Percentiles rank a stretch among this genome's conserved stretches.
phyloP scores from a whole-genome alignment of 2,797 vertebrate genomes.

The Babyrousa celebensis region DNA sequence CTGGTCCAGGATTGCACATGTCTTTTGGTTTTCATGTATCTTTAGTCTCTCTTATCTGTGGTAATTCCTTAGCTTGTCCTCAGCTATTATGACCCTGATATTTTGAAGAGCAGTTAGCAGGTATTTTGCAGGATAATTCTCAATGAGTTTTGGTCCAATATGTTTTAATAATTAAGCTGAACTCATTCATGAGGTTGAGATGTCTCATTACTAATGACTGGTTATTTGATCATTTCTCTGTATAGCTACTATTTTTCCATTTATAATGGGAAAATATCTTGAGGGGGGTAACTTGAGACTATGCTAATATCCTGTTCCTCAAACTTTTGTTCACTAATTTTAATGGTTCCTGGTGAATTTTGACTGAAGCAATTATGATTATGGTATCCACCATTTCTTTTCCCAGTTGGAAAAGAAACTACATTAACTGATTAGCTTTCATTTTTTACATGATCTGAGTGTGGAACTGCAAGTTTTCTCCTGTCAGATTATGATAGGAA shows the following conservation, averaged over 20 bases:
- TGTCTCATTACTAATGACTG: neutral
- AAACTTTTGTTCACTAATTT: constrained; percentile 1
- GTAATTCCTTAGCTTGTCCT: neutral
- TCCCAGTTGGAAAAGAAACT: neutral
- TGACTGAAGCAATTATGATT: neutral
- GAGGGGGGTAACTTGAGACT: neutral
- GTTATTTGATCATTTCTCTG: neutral
- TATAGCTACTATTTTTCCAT: neutral
- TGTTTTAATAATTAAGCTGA: neutral
- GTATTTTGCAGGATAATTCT: neutral
- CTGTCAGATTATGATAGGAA: neutral
- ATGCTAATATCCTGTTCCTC: neutral
- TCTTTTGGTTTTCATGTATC: neutral
- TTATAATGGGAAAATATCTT: neutral
- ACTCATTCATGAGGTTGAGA: neutral
- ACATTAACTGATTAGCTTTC: neutral
- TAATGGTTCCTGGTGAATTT: neutral
- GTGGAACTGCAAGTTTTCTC: neutral
- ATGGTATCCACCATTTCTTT: neutral
- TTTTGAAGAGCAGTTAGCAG: neutral
- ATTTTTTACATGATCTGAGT: neutral
- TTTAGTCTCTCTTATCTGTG: neutral
- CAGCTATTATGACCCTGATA: neutral
- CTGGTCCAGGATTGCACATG: neutral
- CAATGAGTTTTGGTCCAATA: neutral